Conservation (phyloP, 2,113 vertebrate genomes). For the Chitala chitala region DNA sequence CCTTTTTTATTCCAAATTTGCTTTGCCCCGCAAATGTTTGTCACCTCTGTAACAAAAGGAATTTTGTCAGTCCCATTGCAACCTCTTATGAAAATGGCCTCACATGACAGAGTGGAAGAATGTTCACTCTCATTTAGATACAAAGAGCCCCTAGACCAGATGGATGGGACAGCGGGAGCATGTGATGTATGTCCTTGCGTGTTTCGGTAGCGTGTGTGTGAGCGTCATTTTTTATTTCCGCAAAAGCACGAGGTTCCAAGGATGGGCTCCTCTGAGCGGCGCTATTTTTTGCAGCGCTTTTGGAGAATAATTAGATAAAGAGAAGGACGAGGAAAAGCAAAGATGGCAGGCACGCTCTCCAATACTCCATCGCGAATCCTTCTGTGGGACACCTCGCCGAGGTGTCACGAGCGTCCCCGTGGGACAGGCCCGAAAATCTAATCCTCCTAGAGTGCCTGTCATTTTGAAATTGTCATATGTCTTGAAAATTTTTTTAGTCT, state of each 20-base stretch:
- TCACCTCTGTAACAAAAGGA: constrained; percentile 56
- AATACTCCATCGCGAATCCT: constrained; percentile 19
- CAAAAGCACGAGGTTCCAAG: constrained; percentile 62
- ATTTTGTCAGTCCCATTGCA: constrained; percentile 53
- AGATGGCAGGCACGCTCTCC: constrained; percentile 41
- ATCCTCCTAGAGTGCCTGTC: no score
- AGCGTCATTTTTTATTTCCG: constrained; percentile 49
- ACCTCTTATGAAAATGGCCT: constrained; percentile 66
- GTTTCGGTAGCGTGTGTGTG: constrained; percentile 47
- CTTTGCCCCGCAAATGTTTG: constrained; percentile 42
- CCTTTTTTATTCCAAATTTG: constrained; percentile 41
- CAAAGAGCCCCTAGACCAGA: constrained; percentile 55
- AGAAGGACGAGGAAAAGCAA: constrained; percentile 34
- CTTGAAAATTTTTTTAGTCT: no score
- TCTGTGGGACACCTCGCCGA: not conserved
- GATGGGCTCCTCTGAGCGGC: constrained; percentile 54
- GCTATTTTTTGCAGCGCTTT: constrained; percentile 43
- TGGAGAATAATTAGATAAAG: constrained; percentile 56
- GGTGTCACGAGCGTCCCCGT: not conserved
- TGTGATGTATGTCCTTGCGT: constrained; percentile 63
- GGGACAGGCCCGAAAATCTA: no score
- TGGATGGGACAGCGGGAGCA: constrained; percentile 50
- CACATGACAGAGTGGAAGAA: constrained; percentile 48
- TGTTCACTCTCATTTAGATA: constrained; percentile 49
- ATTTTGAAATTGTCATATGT: no score